phyloP scores from a whole-genome alignment of 2,113 vertebrate genomes.

The Heterotilapia buettikoferi region DNA sequence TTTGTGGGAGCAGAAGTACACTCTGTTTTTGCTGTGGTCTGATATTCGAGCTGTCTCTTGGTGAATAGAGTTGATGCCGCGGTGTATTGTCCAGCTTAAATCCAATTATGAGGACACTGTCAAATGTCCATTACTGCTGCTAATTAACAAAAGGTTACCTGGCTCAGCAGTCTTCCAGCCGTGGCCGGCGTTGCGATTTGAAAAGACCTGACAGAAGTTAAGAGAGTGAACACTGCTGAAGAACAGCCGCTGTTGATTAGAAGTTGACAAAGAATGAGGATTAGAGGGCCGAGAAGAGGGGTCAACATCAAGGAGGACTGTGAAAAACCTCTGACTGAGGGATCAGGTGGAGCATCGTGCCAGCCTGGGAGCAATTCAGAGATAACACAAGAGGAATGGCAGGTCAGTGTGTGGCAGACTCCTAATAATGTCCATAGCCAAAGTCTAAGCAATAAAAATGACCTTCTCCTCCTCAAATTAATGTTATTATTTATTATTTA shows the following conservation, averaged over 20 bases:
- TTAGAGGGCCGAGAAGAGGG: neutral
- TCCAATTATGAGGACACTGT: constrained; percentile 25
- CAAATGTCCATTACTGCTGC: neutral
- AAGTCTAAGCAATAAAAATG: neutral
- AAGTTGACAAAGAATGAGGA: constrained; percentile 28
- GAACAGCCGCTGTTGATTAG: constrained; percentile 30
- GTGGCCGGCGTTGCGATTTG: neutral
- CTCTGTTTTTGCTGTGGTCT: neutral
- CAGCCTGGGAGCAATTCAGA: neutral
- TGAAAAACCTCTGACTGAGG: constrained; percentile 1
- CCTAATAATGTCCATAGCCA: neutral
- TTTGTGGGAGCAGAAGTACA: neutral
- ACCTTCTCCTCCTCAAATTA: neutral
- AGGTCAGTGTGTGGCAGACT: neutral
- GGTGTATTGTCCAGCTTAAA: neutral
- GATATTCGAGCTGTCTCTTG: neutral
- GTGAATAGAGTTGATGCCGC: neutral
- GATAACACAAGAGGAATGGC: neutral
- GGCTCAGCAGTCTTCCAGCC: neutral
- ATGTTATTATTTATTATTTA: neutral
- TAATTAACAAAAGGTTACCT: constrained; percentile 18
- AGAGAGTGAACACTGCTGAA: neutral
- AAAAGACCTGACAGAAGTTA: constrained; percentile 5
- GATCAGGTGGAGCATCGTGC: constrained; percentile 30
- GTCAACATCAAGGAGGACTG: neutral